Evolutionary conservation across 2,113 vertebrate genomes (phyloP).

Genomic region (Harpagus bidentatus): DNA sequence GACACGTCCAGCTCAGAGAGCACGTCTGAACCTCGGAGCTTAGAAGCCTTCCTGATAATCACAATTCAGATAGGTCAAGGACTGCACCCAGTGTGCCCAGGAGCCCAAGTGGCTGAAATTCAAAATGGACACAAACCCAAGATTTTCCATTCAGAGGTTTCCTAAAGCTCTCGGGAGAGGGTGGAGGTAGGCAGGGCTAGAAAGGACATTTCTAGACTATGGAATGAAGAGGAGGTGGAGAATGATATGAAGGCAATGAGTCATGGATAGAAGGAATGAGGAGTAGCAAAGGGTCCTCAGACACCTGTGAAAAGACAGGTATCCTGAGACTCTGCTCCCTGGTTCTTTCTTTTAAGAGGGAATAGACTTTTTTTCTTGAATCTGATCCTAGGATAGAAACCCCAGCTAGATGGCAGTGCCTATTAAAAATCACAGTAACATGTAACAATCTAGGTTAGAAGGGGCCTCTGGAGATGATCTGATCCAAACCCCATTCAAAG

Average conservation of each 20-base stretch:
- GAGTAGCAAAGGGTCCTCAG: not conserved
- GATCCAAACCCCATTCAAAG: not conserved
- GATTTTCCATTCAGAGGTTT: not conserved
- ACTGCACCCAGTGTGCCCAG: too few species aligned
- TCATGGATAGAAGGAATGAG: not conserved
- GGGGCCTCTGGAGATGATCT: not conserved
- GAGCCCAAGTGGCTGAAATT: not conserved
- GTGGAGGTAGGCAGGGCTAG: not conserved
- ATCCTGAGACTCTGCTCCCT: not conserved
- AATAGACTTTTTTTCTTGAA: not conserved
- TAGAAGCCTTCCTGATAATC: not conserved
- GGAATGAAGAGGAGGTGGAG: not conserved
- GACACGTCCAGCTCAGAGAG: not conserved
- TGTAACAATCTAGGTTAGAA: not conserved
- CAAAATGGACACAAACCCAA: not conserved
- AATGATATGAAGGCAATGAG: not conserved
- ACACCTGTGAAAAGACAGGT: not conserved
- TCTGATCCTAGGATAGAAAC: not conserved
- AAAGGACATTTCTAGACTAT: rapidly evolving
- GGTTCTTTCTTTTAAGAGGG: not conserved
- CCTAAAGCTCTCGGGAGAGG: not conserved
- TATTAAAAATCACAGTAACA: not conserved
- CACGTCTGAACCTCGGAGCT: not conserved
- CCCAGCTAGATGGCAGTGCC: not conserved
- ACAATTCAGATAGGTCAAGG: not conserved